A percentile compares a stretch with the other conserved stretches of the same genome.
phyloP scores from a whole-genome alignment of 2,113 vertebrate species.

The Petroica traversi region DNA sequence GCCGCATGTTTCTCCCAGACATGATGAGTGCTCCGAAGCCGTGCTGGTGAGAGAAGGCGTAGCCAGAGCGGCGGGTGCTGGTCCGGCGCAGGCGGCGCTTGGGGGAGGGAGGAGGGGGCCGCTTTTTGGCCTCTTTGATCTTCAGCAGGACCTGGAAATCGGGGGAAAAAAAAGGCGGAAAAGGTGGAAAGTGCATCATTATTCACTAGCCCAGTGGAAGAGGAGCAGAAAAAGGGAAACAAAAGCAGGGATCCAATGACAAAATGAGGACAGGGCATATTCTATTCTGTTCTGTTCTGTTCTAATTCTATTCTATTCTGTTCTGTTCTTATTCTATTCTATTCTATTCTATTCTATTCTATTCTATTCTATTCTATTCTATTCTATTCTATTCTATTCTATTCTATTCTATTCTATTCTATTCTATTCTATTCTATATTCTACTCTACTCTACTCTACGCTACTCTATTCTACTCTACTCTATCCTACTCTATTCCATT shows the following conservation, averaged over 20 bases:
- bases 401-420: too few species aligned
- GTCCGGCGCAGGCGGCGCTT: constrained; percentile 54
- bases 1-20: constrained; percentile 82
- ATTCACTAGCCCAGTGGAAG: not conserved
- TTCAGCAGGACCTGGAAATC: constrained; percentile 77
- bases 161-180: not conserved
- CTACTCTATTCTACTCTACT: too few species aligned
- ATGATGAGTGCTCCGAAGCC: constrained; percentile 93
- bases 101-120: constrained; percentile 50
- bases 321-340: too few species aligned
- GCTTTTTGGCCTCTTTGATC: constrained; percentile 76
- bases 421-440: too few species aligned
- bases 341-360: too few species aligned
- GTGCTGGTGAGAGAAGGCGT: constrained; percentile 92
- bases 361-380: too few species aligned
- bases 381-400: too few species aligned
- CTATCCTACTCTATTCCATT: too few species aligned
- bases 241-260: not conserved
- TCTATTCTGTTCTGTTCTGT: not conserved
- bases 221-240: not conserved
- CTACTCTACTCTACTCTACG: too few species aligned
- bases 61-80: constrained; percentile 85
- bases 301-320: too few species aligned
- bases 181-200: not conserved
- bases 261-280: not conserved